Evolutionary conservation across 2,113 vertebrate species (phyloP), one percentile per base, ranked within the genome.

Genomic region (Mesitornis unicolor): DNA sequence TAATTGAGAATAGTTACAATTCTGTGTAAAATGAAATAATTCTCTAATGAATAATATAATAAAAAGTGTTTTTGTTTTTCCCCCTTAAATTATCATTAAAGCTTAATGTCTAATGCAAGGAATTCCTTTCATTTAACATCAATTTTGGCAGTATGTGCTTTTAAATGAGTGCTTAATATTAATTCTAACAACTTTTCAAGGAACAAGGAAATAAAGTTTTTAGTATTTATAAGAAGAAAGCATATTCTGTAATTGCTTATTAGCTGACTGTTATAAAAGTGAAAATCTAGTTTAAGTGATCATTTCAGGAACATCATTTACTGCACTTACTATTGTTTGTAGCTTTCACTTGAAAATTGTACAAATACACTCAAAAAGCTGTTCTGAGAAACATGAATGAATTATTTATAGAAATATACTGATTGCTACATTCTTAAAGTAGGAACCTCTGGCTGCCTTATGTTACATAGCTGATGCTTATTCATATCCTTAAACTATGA

Each of bases 111-210:
- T 93, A 97, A 97, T 83, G 25, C 73, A 84, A 95, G 56, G 56
- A 84, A 63, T 90, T 90, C n/a, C 47, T 97, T 95, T 97, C 83
- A 71, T 71, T 95, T 83, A 91, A 91, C 91, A 95, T 70, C 50
- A 73, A 45, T 97, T 84, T 93, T 80, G 65, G 31, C 95, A 43
- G 26, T 73, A 77, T 94, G 75, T 92, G 80, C 36, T 91, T 97
- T 97, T 87, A 94, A 89, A 94, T 56, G 75, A 96, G 95, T 6
- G 5, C 69, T 93, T 97, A 63, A 26, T 87, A 94, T 97, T 97
- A 95, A 94, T 80, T 88, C 74, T 90, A 96, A 87, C 57, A 95
- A 20, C 54, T 95, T 91, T 86, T 76, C 79, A 97, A 87, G 83
- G 57, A 90, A 88, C 33, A 90, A 85, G 64, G 54, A 97, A 84